These are phyloP conservation scores for Hippolais icterina DNA, from an alignment of 2,113 vertebrate genomes.

Conservation along the genomic window DNA sequence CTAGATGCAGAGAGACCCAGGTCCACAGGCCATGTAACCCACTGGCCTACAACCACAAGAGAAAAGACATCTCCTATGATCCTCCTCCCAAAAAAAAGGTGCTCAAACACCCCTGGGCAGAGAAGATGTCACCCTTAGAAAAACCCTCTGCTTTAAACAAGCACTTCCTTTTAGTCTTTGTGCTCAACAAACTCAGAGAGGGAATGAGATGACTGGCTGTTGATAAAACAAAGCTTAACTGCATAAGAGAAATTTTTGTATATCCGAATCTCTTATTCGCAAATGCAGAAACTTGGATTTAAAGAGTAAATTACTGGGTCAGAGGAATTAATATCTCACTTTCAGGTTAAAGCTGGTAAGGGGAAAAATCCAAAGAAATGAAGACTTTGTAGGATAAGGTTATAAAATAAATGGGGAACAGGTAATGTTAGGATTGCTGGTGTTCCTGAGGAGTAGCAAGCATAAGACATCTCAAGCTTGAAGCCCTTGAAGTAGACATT, in stretches of 20 bases:
- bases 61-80: neutral
- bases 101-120: neutral
- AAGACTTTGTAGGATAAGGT: neutral
- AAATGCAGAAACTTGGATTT: neutral
- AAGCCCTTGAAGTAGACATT: neutral
- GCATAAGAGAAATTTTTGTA: neutral
- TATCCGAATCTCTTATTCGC: neutral
- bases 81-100: neutral
- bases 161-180: rapidly evolving
- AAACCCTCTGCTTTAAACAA: neutral
- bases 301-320: neutral
- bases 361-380: neutral
- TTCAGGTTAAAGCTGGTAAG: neutral
- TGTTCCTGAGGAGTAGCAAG: neutral
- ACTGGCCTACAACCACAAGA: neutral
- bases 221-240: neutral
- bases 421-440: neutral
- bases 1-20: neutral
- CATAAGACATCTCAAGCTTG: neutral
- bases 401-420: neutral
- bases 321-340: neutral
- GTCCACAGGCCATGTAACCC: neutral
- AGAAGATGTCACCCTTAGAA: neutral
- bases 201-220: neutral
- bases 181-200: neutral